phyloP scores from a whole-genome alignment of 2,888 invertebrate genomes.

The Erebia aethiops region DNA sequence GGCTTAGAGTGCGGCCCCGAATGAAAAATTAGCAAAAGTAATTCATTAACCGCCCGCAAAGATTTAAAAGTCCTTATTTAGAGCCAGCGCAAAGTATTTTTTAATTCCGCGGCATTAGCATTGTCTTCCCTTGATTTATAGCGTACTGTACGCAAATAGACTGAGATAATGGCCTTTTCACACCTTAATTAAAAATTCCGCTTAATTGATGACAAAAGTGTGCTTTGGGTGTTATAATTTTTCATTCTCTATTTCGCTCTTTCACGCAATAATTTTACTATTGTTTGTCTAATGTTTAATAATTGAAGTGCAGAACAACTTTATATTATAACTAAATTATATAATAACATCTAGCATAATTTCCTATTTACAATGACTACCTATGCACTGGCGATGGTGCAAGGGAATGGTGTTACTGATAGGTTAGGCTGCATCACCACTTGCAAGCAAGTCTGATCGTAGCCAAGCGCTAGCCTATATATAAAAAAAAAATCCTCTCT shows the following conservation, averaged over 20 bases:
- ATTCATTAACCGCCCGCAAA: constrained; percentile 78
- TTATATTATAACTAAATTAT: too few species aligned
- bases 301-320: too few species aligned
- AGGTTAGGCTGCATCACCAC: too few species aligned
- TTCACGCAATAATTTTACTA: too few species aligned
- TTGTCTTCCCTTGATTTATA: constrained; percentile 78
- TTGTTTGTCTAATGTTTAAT: too few species aligned
- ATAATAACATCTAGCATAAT: too few species aligned
- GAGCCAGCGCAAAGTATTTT: constrained; percentile 73
- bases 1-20: constrained; percentile 51
- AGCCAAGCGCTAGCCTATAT: too few species aligned
- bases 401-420: too few species aligned
- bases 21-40: constrained; percentile 77
- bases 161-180: constrained; percentile 75
- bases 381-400: too few species aligned
- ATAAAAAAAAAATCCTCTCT: too few species aligned
- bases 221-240: constrained; percentile 34
- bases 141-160: constrained; percentile 60
- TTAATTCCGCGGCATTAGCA: constrained; percentile 79
- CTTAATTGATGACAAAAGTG: constrained; percentile 62
- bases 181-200: constrained; percentile 68
- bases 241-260: not conserved
- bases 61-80: constrained; percentile 79
- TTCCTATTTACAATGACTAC: too few species aligned
- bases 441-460: too few species aligned